Evolutionary conservation across 2,113 vertebrate genomes (phyloP).

Genomic region (Zeus faber): DNA sequence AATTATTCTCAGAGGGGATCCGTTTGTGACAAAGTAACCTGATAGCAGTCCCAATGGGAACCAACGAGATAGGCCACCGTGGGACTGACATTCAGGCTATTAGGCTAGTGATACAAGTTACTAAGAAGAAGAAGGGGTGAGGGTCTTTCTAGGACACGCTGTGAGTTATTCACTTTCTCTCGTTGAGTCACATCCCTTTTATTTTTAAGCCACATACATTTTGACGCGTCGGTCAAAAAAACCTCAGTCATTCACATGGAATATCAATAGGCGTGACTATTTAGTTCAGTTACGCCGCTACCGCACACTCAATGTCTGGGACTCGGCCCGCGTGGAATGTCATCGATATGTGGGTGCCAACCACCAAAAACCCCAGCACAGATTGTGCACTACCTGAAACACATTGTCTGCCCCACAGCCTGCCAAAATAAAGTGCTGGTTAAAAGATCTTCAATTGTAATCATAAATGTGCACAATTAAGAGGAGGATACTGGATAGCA

Average conservation of each 20-base stretch:
- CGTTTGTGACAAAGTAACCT: constrained; percentile 57
- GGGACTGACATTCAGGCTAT: constrained; percentile 51
- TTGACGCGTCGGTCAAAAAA: constrained; percentile 45
- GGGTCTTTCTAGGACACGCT: constrained; percentile 51
- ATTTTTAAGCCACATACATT: constrained; percentile 36
- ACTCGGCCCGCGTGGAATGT: constrained; percentile 44
- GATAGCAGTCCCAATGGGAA: constrained; percentile 50
- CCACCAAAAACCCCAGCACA: constrained; percentile 51
- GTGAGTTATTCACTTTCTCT: constrained; percentile 35
- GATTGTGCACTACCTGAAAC: constrained; percentile 53
- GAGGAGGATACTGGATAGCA: constrained; percentile 33
- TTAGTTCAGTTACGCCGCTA: constrained; percentile 33
- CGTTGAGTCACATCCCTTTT: constrained; percentile 46
- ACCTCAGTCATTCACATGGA: constrained; percentile 44
- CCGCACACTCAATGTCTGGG: constrained; percentile 41
- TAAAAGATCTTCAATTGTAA: constrained; percentile 68
- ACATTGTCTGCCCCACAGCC: constrained; percentile 54
- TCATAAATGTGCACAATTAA: constrained; percentile 70
- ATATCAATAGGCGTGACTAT: constrained; percentile 31
- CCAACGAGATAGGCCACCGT: constrained; percentile 52
- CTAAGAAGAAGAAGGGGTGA: constrained; percentile 68
- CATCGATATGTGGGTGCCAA: constrained; percentile 40
- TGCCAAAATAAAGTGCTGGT: constrained; percentile 80
- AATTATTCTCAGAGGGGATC: constrained; percentile 69
- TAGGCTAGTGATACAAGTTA: constrained; percentile 69